Percentiles rank a stretch among this genome's conserved stretches.
Conservation (phyloP, 2,113 vertebrate genomes). For the Suricata suricatta region DNA sequence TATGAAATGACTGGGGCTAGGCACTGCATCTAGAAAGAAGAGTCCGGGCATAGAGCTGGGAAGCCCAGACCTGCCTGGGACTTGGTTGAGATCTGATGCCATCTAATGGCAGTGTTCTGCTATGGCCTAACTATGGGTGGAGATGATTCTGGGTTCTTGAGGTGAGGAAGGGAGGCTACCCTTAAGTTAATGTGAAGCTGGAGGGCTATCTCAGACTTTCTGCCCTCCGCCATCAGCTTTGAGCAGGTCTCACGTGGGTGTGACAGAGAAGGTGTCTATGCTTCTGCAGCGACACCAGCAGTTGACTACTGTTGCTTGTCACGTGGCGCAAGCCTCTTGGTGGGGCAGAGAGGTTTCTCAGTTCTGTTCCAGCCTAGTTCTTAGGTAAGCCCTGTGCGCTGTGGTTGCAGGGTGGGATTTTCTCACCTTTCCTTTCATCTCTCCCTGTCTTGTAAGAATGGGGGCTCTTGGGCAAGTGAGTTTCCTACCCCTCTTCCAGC, state of each 20-base stretch:
- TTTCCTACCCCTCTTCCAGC: neutral
- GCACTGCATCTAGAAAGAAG: neutral
- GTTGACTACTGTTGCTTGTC: neutral
- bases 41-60: neutral
- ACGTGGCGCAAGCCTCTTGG: neutral
- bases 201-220: neutral
- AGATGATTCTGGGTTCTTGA: neutral
- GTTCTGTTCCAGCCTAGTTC: neutral
- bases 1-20: neutral
- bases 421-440: neutral
- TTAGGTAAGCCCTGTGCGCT: neutral
- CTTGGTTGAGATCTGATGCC: conserved; percentile 40
- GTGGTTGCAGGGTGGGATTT: neutral
- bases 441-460: neutral
- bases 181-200: neutral
- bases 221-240: neutral
- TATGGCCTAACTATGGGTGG: neutral
- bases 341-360: neutral
- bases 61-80: neutral
- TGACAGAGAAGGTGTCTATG: rapidly evolving
- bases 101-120: conserved; percentile 50
- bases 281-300: neutral
- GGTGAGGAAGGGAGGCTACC: neutral
- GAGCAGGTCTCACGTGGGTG: neutral
- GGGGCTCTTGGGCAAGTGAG: neutral